phyloP scores from a whole-genome alignment of 2,113 vertebrate genomes.

The Dasyurus viverrinus region DNA sequence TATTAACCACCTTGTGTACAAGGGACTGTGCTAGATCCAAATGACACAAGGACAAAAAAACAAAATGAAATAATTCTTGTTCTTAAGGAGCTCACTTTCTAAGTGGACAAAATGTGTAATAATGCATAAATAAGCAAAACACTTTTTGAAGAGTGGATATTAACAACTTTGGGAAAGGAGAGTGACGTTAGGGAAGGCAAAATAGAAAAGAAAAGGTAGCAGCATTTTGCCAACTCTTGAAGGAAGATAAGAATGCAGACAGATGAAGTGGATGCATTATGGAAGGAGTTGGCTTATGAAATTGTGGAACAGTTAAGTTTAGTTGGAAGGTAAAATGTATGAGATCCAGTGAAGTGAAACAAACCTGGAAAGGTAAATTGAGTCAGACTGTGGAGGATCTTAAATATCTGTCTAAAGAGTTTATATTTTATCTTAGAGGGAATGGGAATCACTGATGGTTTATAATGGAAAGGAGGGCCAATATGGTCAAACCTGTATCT shows the following conservation, averaged over 20 bases:
- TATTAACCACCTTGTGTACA: background rate
- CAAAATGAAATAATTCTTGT: too few relatives aligned
- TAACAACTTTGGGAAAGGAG: too few relatives aligned
- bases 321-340: background rate
- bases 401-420: background rate
- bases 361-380: background rate
- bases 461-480: background rate
- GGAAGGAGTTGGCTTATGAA: background rate
- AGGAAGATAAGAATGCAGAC: too few relatives aligned
- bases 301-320: background rate
- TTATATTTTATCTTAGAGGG: background rate
- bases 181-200: too few relatives aligned
- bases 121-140: too few relatives aligned
- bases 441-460: background rate
- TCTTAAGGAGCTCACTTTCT: too few relatives aligned
- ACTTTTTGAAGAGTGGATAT: too few relatives aligned
- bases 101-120: too few relatives aligned
- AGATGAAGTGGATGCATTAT: background rate
- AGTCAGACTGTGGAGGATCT: background rate
- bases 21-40: too few relatives aligned
- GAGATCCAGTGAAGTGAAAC: background rate
- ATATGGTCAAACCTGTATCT: background rate
- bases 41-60: too few relatives aligned
- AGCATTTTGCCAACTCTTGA: too few relatives aligned
- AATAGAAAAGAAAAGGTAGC: too few relatives aligned